Conservation (phyloP, 2,797 vertebrate species). For the Urosaurus nigricauda region DNA sequence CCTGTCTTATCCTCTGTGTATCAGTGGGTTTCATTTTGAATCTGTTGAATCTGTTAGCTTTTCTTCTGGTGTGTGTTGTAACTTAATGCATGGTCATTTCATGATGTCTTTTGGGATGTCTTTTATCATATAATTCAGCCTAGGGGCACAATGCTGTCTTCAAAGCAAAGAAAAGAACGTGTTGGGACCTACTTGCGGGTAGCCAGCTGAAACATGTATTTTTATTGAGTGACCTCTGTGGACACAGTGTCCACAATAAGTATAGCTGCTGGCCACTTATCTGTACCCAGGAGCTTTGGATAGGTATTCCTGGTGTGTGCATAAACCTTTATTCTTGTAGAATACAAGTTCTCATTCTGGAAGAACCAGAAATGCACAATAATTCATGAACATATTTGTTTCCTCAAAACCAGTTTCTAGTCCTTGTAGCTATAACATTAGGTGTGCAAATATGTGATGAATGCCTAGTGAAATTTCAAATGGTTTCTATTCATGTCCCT, state of each 20-base stretch:
- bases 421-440: background rate
- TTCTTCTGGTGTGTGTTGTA: background rate
- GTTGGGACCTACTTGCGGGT: background rate
- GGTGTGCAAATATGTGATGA: background rate
- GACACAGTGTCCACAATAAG: background rate
- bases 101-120: background rate
- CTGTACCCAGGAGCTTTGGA: background rate
- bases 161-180: background rate
- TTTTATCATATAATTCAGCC: background rate
- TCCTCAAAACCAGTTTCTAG: background rate
- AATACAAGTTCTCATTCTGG: background rate
- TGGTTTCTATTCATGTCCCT: conserved; percentile 14
- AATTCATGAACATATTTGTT: background rate
- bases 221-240: background rate
- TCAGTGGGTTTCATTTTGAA: background rate
- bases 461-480: background rate
- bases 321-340: background rate
- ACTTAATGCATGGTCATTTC: background rate
- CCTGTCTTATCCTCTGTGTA: background rate
- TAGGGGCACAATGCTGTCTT: background rate
- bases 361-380: background rate
- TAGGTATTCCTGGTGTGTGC: background rate
- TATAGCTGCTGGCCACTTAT: background rate
- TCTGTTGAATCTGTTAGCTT: background rate
- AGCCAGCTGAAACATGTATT: background rate